These are phyloP conservation scores for Sanderia malayensis DNA, from an alignment of 30 jellyfish, hydroid and myxozoan species.

Conservation along the genomic window DNA sequence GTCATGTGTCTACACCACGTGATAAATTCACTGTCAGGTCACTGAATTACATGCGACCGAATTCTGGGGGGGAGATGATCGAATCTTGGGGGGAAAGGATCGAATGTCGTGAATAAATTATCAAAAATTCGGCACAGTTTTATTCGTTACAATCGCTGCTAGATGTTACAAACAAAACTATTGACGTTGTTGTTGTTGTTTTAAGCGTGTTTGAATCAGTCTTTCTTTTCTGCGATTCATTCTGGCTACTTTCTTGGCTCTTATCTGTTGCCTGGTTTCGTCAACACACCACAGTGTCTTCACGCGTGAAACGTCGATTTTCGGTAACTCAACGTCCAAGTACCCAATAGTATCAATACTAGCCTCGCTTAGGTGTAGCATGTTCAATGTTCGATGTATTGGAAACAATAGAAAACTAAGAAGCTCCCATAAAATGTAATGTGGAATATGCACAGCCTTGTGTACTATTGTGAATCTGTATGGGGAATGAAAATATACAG, in stretches of 20 bases:
- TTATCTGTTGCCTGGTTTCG: conserved; percentile 15
- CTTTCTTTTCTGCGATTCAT: conserved; percentile 17
- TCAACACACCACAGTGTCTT: conserved; percentile 53
- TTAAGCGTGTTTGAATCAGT: conserved; percentile 12
- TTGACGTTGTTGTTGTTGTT: too few relatives aligned
- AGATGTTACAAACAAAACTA: too few relatives aligned
- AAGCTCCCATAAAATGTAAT: conserved; percentile 73
- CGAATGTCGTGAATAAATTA: too few relatives aligned
- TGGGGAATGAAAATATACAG: conserved; percentile 44
- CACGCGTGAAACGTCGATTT: conserved; percentile 47
- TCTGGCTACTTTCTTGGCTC: conserved; percentile 20
- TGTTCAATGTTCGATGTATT: conserved; percentile 52
- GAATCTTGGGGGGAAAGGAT: too few relatives aligned
- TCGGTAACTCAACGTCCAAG: conserved; percentile 75
- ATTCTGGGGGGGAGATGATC: too few relatives aligned
- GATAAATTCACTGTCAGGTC: too few relatives aligned
- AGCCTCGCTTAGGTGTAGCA: conserved; percentile 39
- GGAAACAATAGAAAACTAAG: conserved; percentile 72
- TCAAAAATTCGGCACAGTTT: too few relatives aligned
- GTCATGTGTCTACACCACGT: too few relatives aligned
- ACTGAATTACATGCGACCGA: too few relatives aligned
- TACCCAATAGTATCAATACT: conserved; percentile 33
- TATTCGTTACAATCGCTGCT: too few relatives aligned
- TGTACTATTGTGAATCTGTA: conserved; percentile 83
- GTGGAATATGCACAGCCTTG: conserved; percentile 75